These are phyloP conservation scores for Girardinus metallicus DNA, from an alignment of 2,797 vertebrate genomes.

Conservation along the genomic window DNA sequence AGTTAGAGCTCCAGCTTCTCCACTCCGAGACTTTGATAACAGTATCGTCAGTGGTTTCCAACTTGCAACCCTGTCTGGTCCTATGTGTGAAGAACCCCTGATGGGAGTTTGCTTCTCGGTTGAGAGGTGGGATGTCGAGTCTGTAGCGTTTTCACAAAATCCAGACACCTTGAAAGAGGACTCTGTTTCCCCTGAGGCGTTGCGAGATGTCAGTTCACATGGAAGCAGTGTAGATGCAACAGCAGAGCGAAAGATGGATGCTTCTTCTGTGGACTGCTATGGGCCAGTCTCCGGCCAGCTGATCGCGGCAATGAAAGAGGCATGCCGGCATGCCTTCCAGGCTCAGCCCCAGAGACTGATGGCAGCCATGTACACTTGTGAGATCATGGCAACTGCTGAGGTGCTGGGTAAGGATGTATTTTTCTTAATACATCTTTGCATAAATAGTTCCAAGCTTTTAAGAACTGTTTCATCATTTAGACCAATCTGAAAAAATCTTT, in stretches of 20 bases:
- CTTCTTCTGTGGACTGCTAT: conserved; percentile 81
- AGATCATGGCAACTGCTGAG: conserved; percentile 95
- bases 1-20: conserved; percentile 45
- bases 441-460: background rate
- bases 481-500: background rate
- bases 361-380: conserved; percentile 98
- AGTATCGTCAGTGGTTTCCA: conserved; percentile 97
- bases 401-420: conserved; percentile 88
- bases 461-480: background rate
- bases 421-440: background rate
- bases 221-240: background rate
- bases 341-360: conserved; percentile 93
- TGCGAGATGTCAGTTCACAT: background rate
- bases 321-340: conserved; percentile 91
- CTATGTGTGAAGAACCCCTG: conserved; percentile 96
- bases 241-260: conserved; percentile 66
- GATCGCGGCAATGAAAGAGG: conserved; percentile 95
- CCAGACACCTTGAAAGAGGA: conserved; percentile 54
- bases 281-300: conserved; percentile 94
- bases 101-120: conserved; percentile 96
- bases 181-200: background rate
- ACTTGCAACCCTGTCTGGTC: conserved; percentile 90
- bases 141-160: conserved; percentile 41
- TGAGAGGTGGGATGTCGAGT: conserved; percentile 88
- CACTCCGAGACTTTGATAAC: conserved; percentile 87